Evolutionary conservation across 2,113 vertebrate genomes (phyloP), one percentile per base, ranked within the genome.

Genomic region (Petromus typicus): DNA sequence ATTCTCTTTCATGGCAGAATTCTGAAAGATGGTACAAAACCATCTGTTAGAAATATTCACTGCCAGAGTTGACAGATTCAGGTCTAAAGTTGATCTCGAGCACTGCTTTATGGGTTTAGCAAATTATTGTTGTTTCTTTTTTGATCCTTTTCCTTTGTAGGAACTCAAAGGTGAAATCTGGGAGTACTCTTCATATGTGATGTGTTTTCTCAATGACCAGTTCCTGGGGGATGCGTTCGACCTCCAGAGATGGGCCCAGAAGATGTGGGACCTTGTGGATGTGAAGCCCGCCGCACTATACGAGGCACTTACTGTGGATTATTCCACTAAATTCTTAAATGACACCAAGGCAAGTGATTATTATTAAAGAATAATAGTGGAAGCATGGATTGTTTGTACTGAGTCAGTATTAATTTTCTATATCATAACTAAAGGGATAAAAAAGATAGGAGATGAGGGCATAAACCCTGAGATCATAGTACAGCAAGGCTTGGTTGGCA

Each of bases 161-260:
- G 99, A 99, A 87, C 97, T 99, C 94, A 98, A 97, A 96, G 98
- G 98, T 45, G 99, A 99, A 95, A 97, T 98, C 71, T 99, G 99
- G 99, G 98, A 98, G 2, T 99, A 98, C 66, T 94, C 97, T 92
- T 98, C 99, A 89, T 86, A 79, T 0, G 98, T 99, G 97, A 99
- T 99, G 98, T 99, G 99, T 96, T 99, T 99, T 91, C 1, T 98
- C 48, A 98, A 99, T 2, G 98, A 98, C 37, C 90, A 93, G n/a
- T 97, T 99, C 84, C 98, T 99, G 57, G 99, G 99, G 2, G 95
- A 99, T 51, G 99, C 99, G 59, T 97, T 97, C 57, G 97, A 98
- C 59, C 97, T 99, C 25, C 93, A 98, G 84, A 92, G 82, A 69
- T 99, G 99, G 99, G 99, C 99, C 61, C 90, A 98, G 66, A 95